Evolutionary conservation across 2,113 vertebrate genomes (phyloP), one percentile per base, ranked within the genome.

Genomic region (Engraulis encrasicolus): DNA sequence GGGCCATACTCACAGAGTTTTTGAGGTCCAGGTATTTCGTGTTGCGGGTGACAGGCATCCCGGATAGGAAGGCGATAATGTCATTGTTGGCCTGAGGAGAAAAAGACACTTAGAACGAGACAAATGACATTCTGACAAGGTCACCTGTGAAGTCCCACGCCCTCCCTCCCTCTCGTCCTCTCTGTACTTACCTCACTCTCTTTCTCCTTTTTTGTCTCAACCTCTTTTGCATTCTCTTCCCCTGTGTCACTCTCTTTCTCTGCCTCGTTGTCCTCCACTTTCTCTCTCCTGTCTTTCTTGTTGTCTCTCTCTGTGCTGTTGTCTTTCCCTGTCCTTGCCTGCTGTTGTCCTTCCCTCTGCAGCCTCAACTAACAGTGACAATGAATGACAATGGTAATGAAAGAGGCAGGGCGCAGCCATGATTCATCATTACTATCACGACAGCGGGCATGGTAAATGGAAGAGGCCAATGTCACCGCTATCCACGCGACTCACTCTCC

Each of bases 21-120:
- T 99, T 99, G 83, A 99, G 96, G 91, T 99, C 98, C 91, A 99
- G 95, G 88, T 99, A 99, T 93, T 97, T 96, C 0, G 98, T 99
- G 86, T 98, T 98, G 82, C 98, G 95, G 82, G 98, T 99, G 79
- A 99, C 98, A 5, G 98, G 98, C 95, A 99, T 99, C 84, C 98
- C 98, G 14, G 98, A 99, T 79, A 99, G 93, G 89, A 99, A 99
- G 84, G 98, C 97, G 91, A 99, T 92, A 91, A 99, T 99, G 88
- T 99, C 98, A 78, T 99, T 99, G 95, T 99, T 99, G 50, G 96
- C 97, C 98, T 99, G 89, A 0, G 90, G 93, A 7, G 92, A 7
- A 86, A 4, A 66, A 85, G 48, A 83, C 71, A 58, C 49, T 31
- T 31, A 74, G 31, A 34, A 74, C 23, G 5, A 66, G 7, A 74